Conservation (phyloP, 2,113 vertebrate genomes). For the Ia io region DNA sequence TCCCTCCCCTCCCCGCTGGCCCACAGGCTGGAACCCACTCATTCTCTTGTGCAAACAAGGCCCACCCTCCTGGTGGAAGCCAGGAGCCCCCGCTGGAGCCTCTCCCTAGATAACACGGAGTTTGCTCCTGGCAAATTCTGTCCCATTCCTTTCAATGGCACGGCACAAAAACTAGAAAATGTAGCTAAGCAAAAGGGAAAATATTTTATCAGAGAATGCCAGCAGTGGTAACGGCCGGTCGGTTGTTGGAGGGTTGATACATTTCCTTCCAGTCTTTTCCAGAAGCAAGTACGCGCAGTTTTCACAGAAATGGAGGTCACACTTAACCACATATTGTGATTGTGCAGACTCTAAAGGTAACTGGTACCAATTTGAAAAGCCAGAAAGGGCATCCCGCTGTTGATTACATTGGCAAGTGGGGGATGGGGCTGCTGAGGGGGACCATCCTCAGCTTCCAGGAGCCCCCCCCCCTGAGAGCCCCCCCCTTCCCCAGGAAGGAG, state of each 20-base stretch:
- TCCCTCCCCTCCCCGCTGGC: no score
- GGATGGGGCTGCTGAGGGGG: not conserved
- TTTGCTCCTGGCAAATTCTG: not conserved
- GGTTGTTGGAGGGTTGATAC: not conserved
- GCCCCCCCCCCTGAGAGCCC: not conserved
- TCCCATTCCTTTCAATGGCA: not conserved
- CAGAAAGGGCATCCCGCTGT: not conserved
- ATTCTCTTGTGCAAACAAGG: not conserved
- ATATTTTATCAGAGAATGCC: not conserved
- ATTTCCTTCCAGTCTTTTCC: not conserved
- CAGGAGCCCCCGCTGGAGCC: fast-evolving
- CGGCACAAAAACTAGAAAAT: not conserved
- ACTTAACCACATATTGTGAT: fast-evolving
- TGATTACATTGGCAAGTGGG: not conserved
- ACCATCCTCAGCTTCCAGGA: not conserved
- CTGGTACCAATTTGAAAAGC: not conserved
- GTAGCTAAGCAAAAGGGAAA: not conserved
- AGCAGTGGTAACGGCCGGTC: not conserved
- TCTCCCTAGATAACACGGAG: fast-evolving
- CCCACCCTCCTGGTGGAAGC: not conserved
- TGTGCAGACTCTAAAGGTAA: not conserved
- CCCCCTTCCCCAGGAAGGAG: not conserved
- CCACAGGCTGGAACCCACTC: not conserved
- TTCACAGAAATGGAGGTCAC: not conserved
- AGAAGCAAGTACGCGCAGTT: not conserved